Base-by-base conservation (phyloP, 1,140 invertebrate species). In the Centruroides vittatus region DNA sequence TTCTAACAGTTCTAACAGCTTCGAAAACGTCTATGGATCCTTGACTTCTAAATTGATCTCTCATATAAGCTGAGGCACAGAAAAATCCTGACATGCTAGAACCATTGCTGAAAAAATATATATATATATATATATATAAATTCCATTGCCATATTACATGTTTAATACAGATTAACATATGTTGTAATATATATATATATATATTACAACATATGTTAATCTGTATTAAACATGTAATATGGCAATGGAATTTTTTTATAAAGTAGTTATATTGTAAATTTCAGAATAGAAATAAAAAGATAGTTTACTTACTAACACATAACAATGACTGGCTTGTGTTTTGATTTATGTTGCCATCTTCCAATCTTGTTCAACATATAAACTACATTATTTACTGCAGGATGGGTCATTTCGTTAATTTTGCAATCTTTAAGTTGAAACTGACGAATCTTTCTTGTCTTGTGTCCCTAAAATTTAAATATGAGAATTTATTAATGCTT, bases 11-110 rank as follows among this genome's bases (percentile, higher is more conserved):
- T 69, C 74, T 72, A 5, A 75, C 70, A 41, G 73, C 73, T 59
- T 75, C 72, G 63, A 74, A 75, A 6, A 77, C 73, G 59, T 76
- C 74, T 5, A 76, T 70, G 54, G 76, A 70, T 52, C 70, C 69
- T 46, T 76, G 73, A 36, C 72, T 65, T 51, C 74, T 72, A 52
- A 75, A 70, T 46, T 73, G 67, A 57, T 74, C 74, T 52, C 73
- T 68, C 35, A 75, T 58, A 57, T 72, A 68, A 63, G 69, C 69
- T 10, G 71, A 62, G 1, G 73, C 73, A 61, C 71, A 72, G 63
- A 73, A 74, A 46, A 77, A 59, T 5, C 75, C 75, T 59, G 71
- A 71, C 55, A 71, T 70, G 55, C 68, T 71, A 6, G 70, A 72
- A 23, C 75, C 75, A 69, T 77, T 73, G 70, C 75, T 77, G 58